A percentile compares a stretch with the other conserved stretches of the same genome.
Conservation (phyloP, 92 coral and sea anemone species). For the Micromussa lordhowensis region DNA sequence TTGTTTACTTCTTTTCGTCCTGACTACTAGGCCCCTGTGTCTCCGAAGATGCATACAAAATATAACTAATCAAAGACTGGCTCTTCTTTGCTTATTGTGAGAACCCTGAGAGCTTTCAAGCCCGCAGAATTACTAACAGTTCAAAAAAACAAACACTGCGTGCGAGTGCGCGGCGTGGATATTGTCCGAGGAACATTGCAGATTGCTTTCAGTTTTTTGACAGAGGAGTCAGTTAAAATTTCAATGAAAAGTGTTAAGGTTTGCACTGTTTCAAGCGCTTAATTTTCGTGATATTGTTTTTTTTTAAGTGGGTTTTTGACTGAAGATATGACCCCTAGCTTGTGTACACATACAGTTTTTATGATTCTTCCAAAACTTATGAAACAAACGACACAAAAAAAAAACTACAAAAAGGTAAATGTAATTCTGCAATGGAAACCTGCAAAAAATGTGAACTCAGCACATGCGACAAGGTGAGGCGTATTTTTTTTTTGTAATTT, state of each 20-base stretch:
- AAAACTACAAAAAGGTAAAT: constrained; percentile 22
- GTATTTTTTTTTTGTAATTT: not conserved
- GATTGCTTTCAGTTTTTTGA: too few species aligned
- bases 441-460: too few species aligned
- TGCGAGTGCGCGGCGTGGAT: too few species aligned
- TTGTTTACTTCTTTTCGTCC: too few species aligned
- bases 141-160: too few species aligned
- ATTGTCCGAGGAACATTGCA: too few species aligned
- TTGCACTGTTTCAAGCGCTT: constrained; percentile 48
- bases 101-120: constrained; percentile 12
- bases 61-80: too few species aligned
- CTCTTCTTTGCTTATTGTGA: constrained; percentile 14
- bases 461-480: too few species aligned
- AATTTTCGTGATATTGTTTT: constrained; percentile 35
- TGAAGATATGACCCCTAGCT: constrained; percentile 3
- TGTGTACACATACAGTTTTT: not conserved
- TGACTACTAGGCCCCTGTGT: too few species aligned
- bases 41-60: too few species aligned
- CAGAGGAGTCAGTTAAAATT: too few species aligned
- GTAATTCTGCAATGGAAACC: too few species aligned
- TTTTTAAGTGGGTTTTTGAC: constrained; percentile 34
- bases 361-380: not conserved
- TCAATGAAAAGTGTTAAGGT: constrained; percentile 32
- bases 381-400: constrained; percentile 25
- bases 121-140: constrained; percentile 31